Conservation (phyloP, 2,888 invertebrate genomes). For the Drosophila koepferae region DNA sequence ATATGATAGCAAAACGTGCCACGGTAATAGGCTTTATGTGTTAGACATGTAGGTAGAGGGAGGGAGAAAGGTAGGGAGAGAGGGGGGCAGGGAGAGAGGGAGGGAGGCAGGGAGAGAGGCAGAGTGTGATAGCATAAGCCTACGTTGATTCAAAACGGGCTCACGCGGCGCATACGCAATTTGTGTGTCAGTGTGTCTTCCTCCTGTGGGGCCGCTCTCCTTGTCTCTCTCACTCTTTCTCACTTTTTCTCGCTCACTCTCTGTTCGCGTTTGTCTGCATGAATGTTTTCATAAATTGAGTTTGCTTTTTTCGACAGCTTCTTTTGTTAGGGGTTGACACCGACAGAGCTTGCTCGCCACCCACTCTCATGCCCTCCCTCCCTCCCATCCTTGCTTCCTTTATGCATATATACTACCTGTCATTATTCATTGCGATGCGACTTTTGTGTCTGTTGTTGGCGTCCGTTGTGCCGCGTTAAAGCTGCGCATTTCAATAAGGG, state of each 20-base stretch:
- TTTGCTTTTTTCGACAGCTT: slow-evolving; percentile 74
- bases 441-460: slow-evolving; percentile 31
- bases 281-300: slow-evolving; percentile 78
- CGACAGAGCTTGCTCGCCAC: background rate
- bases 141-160: slow-evolving; percentile 47
- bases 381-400: background rate
- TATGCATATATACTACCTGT: slow-evolving; percentile 44
- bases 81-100: background rate
- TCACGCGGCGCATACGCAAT: slow-evolving; percentile 73
- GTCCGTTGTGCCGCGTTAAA: slow-evolving; percentile 4
- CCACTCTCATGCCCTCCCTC: no score
- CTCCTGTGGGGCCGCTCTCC: slow-evolving; percentile 1
- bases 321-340: slow-evolving; percentile 45
- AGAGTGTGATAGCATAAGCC: slow-evolving; percentile 3
- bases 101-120: background rate
- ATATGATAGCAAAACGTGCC: slow-evolving; percentile 30
- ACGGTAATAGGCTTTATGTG: slow-evolving; percentile 14
- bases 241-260: background rate
- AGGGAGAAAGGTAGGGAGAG: background rate
- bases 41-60: background rate
- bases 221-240: background rate
- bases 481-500: slow-evolving; percentile 65
- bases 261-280: slow-evolving; percentile 40
- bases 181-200: slow-evolving; percentile 42
- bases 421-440: slow-evolving; percentile 51